Evolutionary conservation across 2,888 invertebrate genomes (phyloP).

Genomic region (Amphipyra tragopoginis): DNA sequence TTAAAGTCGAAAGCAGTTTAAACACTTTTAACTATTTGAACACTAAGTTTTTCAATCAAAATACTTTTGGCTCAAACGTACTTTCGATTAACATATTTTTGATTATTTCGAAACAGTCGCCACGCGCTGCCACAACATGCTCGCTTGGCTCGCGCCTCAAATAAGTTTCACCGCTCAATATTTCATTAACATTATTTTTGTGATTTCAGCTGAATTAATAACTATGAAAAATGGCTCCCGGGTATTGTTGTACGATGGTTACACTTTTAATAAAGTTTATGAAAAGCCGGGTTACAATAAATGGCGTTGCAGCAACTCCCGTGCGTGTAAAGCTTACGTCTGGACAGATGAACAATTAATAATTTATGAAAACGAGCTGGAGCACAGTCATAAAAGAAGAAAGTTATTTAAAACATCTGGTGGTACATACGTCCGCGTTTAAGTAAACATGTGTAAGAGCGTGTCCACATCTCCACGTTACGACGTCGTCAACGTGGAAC

Average conservation of each 20-base stretch:
- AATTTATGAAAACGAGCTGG: conserved; percentile 16
- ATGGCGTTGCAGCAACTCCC: conserved; percentile 65
- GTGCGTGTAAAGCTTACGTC: conserved; percentile 61
- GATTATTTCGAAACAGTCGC: too few species aligned
- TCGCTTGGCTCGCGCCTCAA: too few species aligned
- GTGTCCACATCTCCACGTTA: too few species aligned
- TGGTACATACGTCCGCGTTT: conserved; percentile 56
- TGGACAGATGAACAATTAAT: conserved; percentile 28
- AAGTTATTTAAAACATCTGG: conserved; percentile 37
- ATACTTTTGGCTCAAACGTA: too few species aligned
- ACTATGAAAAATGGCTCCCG: conserved; percentile 48
- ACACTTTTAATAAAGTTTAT: conserved; percentile 59
- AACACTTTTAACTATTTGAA: too few species aligned
- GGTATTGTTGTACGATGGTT: conserved; percentile 55
- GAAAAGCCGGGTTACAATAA: conserved; percentile 23
- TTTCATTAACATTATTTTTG: neutral
- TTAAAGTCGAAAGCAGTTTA: too few species aligned
- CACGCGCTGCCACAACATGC: too few species aligned
- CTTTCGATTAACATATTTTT: too few species aligned
- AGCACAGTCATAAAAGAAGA: conserved; percentile 55
- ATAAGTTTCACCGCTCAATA: too few species aligned
- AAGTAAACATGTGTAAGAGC: too few species aligned
- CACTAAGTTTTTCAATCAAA: too few species aligned
- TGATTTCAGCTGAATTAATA: conserved; percentile 57
- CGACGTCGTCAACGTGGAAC: too few species aligned